Evolutionary conservation across 2,113 vertebrate species (phyloP).

Genomic region (Petroica traversi): DNA sequence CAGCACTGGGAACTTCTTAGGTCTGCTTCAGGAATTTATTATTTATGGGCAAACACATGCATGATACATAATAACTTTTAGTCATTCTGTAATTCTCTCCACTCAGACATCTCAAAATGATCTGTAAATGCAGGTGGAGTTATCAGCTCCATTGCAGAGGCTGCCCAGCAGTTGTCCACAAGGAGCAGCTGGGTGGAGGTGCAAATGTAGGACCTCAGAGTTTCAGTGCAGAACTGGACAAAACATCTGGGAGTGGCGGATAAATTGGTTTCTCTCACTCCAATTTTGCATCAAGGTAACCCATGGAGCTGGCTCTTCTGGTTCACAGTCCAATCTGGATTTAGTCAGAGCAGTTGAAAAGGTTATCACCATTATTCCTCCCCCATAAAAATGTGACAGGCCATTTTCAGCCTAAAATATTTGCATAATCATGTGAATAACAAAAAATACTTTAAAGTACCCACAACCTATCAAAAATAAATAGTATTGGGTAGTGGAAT

Average conservation of each 20-base stretch:
- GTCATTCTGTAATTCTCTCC: not conserved
- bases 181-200: not conserved
- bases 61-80: slow-evolving; percentile 49
- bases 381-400: not conserved
- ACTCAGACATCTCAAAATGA: slow-evolving; percentile 14
- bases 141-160: not conserved
- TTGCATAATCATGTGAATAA: not conserved
- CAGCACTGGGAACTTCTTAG: not conserved
- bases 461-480: not conserved
- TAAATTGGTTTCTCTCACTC: not conserved
- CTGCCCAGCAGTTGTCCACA: not conserved
- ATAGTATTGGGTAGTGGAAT: not conserved
- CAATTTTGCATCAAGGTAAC: not conserved
- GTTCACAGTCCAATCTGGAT: not conserved
- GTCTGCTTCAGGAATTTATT: slow-evolving; percentile 39
- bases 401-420: not conserved
- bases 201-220: not conserved
- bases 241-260: not conserved
- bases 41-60: slow-evolving; percentile 53
- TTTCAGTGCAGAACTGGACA: not conserved
- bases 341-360: not conserved
- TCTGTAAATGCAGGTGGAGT: slow-evolving; percentile 1
- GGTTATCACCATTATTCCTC: not conserved
- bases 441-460: not conserved
- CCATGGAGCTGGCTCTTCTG: not conserved